These are phyloP conservation scores for Callinectes sapidus DNA, from an alignment of 2,888 invertebrate species.

Conservation along the genomic window DNA sequence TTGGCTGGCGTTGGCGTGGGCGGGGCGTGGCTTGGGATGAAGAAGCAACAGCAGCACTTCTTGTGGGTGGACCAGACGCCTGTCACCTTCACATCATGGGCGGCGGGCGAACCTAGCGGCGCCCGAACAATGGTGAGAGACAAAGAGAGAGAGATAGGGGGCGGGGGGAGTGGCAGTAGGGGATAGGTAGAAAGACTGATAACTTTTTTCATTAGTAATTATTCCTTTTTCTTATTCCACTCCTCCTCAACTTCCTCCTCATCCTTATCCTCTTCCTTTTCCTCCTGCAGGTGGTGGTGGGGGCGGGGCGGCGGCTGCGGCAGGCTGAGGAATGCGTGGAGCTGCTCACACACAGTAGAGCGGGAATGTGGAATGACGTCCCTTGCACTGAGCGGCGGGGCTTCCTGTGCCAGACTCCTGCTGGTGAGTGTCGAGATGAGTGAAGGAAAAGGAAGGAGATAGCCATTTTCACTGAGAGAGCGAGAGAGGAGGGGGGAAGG, in stretches of 20 bases:
- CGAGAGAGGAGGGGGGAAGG: background rate
- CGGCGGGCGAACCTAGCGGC: constrained; percentile 9
- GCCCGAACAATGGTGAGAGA: background rate
- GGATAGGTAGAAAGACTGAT: background rate
- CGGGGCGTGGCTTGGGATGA: constrained; percentile 41
- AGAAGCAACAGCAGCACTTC: background rate
- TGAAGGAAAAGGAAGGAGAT: background rate
- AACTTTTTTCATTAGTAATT: background rate
- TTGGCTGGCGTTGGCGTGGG: background rate
- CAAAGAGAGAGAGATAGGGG: background rate
- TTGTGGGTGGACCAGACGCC: constrained; percentile 50
- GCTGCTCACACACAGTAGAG: constrained; percentile 13
- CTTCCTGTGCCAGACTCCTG: constrained; percentile 29
- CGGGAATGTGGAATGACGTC: constrained; percentile 32
- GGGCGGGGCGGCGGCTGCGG: background rate
- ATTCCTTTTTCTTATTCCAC: background rate
- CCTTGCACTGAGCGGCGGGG: background rate
- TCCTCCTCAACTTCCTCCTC: background rate
- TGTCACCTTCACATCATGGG: constrained; percentile 52
- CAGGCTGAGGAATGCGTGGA: constrained; percentile 39
- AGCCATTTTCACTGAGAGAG: background rate
- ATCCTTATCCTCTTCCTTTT: background rate
- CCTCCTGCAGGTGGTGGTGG: background rate
- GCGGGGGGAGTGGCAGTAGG: background rate
- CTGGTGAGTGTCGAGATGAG: background rate